Evolutionary conservation across 1,140 invertebrate species (phyloP), one percentile per base, ranked within the genome.

Genomic region (Zelostemma sp.): DNA sequence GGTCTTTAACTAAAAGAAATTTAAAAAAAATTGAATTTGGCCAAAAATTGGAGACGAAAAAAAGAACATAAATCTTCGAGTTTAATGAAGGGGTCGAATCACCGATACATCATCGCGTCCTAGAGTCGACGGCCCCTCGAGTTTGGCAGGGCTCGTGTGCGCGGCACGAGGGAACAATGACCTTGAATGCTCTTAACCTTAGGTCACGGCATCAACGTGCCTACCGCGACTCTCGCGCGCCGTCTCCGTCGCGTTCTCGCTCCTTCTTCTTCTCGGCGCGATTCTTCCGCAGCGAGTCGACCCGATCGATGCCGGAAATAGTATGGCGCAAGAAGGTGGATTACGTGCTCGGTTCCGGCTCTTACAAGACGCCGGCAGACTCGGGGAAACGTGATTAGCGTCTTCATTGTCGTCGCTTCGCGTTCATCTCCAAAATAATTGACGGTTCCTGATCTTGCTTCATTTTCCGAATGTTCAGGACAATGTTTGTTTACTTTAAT

Each of bases 301-400:
- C 55, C 15, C 73, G 71, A 77, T 75, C 75, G 73, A 77, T 77
- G 59, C 59, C 66, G 66, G 66, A 68, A 68, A 68, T 63, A 63
- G 54, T 63, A 43, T 51, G 66, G 59, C 49, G 49, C 62, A 62
- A 68, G 58, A 68, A 68, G 54, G 47, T 54, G 55, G 59, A 68
- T 62, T 68, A 68, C 54, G 58, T 57, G 57, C 65, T 28, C 41
- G 54, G 53, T 68, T 68, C 65, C 65, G 58, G 54, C 46, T 58
- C 41, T 58, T 53, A 19, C 48, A 62, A 68, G 58, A 68, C 53
- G 53, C 56, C 56, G 57, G 17, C 33, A 11, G 11, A 6, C 28
- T 31, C 11, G 11, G 5, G 28, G 28, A 31, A 31, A 31, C 11
- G 5, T 31, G 5, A 31, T 31, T 5, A 11, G 5, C 11, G 5